Conservation (phyloP, 2,113 vertebrate species). For the Scalopus aquaticus region DNA sequence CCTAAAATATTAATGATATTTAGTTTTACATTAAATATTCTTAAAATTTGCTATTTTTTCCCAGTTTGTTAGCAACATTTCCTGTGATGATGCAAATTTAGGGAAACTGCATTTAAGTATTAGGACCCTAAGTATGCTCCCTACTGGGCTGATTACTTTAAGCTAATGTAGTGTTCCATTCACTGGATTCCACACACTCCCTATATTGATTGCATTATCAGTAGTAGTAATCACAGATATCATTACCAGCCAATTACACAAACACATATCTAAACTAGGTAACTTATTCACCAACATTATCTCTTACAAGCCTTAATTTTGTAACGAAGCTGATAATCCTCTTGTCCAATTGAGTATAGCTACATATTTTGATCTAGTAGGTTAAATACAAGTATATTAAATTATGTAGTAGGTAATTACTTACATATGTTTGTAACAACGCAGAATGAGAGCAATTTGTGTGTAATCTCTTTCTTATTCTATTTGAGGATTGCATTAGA, state of each 20-base stretch:
- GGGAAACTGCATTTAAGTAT: constrained; percentile 59
- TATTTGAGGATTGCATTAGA: constrained; percentile 15
- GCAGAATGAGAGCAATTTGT: constrained; percentile 44
- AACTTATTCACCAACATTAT: constrained; percentile 67
- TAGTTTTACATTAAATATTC: neutral
- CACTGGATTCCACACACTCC: constrained; percentile 45
- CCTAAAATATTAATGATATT: neutral
- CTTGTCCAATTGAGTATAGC: constrained; percentile 59
- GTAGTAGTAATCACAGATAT: constrained; percentile 79
- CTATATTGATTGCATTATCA: constrained; percentile 77
- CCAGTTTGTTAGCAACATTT: constrained; percentile 54
- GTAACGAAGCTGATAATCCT: constrained; percentile 57
- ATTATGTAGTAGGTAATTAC: constrained; percentile 67
- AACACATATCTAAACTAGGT: constrained; percentile 65
- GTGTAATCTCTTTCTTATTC: constrained; percentile 40
- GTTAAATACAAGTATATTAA: constrained; percentile 51
- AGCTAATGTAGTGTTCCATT: constrained; percentile 40
- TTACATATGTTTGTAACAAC: constrained; percentile 46
- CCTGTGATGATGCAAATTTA: constrained; percentile 30
- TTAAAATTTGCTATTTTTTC: neutral
- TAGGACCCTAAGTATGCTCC: constrained; percentile 56
- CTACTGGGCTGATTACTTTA: constrained; percentile 60
- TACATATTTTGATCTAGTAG: constrained; percentile 57
- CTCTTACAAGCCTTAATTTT: constrained; percentile 65
- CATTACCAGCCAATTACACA: constrained; percentile 76